These are phyloP conservation scores for Carassius gibelio DNA, from an alignment of 2,113 vertebrate genomes.

Conservation along the genomic window DNA sequence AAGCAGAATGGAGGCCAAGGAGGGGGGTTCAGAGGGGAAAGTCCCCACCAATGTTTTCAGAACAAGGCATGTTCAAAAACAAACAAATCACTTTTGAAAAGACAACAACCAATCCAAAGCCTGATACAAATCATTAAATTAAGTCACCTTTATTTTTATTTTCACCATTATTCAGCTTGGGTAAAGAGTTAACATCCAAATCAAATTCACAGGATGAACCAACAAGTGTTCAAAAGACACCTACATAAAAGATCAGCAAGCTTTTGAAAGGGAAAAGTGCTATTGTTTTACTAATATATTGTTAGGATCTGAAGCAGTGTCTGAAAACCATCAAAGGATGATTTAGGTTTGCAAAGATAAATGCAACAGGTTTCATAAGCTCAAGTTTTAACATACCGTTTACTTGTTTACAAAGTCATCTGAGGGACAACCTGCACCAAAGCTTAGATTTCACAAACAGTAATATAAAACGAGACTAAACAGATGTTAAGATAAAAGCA, in stretches of 20 bases:
- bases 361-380: slow-evolving; percentile 44
- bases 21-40: slow-evolving; percentile 53
- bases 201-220: neutral
- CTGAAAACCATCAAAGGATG: slow-evolving; percentile 41
- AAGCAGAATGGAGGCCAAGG: slow-evolving; percentile 54
- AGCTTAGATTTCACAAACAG: slow-evolving; percentile 2
- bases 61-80: slow-evolving; percentile 50
- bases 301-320: slow-evolving; percentile 60
- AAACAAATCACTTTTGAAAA: slow-evolving; percentile 45
- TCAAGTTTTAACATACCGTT: neutral
- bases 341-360: slow-evolving; percentile 59
- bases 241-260: slow-evolving; percentile 55
- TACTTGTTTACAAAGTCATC: neutral
- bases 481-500: slow-evolving; percentile 33
- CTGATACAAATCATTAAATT: neutral
- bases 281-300: slow-evolving; percentile 66
- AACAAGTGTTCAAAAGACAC: neutral
- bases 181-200: slow-evolving; percentile 28
- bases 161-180: neutral
- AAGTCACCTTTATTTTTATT: no score
- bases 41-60: slow-evolving; percentile 49
- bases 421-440: neutral
- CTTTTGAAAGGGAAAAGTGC: slow-evolving; percentile 44
- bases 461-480: slow-evolving; percentile 25
- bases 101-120: slow-evolving; percentile 31